phyloP scores from a whole-genome alignment of 2,797 vertebrate genomes.

The Poecilia picta region DNA sequence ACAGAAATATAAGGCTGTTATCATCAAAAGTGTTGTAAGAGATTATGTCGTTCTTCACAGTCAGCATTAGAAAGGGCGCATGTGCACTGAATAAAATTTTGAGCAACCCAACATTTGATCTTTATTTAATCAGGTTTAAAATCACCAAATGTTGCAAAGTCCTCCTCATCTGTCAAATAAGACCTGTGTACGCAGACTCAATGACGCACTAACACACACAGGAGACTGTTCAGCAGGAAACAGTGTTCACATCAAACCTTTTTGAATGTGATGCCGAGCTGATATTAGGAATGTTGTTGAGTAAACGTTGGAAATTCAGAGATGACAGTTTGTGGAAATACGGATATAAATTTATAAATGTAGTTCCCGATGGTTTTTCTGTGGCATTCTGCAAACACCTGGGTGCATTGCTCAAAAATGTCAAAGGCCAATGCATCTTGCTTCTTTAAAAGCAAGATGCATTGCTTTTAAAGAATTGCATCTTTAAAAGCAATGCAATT shows the following conservation, averaged over 20 bases:
- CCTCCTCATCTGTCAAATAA: neutral
- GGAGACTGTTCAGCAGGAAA: too few relatives aligned
- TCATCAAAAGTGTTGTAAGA: neutral
- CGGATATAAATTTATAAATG: neutral
- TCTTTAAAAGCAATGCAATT: too few relatives aligned
- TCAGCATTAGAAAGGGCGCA: neutral
- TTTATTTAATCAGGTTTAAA: neutral
- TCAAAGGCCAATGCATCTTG: constrained; percentile 1
- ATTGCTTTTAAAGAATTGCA: too few relatives aligned
- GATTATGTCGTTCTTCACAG: neutral
- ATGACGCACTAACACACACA: too few relatives aligned
- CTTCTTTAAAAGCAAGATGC: too few relatives aligned
- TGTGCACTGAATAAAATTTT: neutral
- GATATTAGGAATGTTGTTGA: too few relatives aligned
- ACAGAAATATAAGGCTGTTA: neutral
- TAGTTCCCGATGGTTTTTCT: constrained; percentile 6
- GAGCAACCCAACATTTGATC: neutral
- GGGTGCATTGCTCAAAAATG: constrained; percentile 12
- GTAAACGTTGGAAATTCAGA: neutral
- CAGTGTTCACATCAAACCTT: too few relatives aligned
- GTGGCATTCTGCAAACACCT: neutral
- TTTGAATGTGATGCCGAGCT: too few relatives aligned
- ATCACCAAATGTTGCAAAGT: neutral
- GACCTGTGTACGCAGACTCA: neutral
- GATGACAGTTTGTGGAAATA: constrained; percentile 12